Evolutionary conservation across 2,113 vertebrate genomes (phyloP), one percentile per base, ranked within the genome.

Genomic region (Saccopteryx leptura): DNA sequence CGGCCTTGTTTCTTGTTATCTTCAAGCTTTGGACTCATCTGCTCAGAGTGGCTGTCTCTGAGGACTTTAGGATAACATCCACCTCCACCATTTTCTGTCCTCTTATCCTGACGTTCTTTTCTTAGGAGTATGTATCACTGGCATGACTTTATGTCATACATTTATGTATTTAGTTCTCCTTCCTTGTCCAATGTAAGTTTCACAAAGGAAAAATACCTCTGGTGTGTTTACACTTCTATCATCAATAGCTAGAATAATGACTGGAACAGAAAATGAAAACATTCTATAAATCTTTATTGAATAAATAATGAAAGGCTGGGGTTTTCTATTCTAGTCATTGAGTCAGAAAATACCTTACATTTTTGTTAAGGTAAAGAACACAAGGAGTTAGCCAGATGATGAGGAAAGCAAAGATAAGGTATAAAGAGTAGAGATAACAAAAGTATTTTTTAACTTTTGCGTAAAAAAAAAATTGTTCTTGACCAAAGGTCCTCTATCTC

Each of bases 11-110:
- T 78, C 61, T 60, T 81, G 5, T 14, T 81, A 8, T 56, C 18
- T 69, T 9, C 9, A 71, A 46, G 33, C 21, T 84, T 28, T 24
- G 71, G 13, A 9, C 3, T 21, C 0, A 2, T 23, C 23, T 48
- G 4, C 24, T 87, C 56, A 68, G 4, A 82, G 12, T 83, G 9
- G 5, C 4, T 8, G 14, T 56, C 54, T 83, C 63, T 83, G n/a
- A 31, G 60, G 11, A n/a, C 1, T 58, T 13, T 50, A 5, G 26
- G 21, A n/a, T 3, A 58, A 0, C 4, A 10, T 11, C 24, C 9
- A 86, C 3, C 2, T 52, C 21, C 7, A 3, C 50, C 52, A 26
- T 52, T 48, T 14, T 66, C 24, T 76, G 1, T 54, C 18, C 23
- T 2, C 2, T 56, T n/a, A 4, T 12, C 15, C 17, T 31, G 3